Percentiles rank a stretch among this genome's conserved stretches.
phyloP scores from a whole-genome alignment of 1,140 invertebrate species.

The Procambarus virginalis region DNA sequence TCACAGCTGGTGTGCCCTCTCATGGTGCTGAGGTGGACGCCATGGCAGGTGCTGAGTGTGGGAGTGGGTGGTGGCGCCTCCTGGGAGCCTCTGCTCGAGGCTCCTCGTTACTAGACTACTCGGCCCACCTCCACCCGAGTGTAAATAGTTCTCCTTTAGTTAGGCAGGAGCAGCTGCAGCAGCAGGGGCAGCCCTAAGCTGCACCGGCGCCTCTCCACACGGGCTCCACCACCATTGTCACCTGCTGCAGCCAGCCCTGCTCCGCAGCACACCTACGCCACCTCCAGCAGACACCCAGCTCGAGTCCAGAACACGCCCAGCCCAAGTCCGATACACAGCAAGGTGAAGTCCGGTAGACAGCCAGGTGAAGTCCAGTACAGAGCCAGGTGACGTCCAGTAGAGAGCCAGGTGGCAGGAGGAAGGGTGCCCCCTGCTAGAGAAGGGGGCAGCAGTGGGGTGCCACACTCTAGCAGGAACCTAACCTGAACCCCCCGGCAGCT shows the following conservation, averaged over 20 bases:
- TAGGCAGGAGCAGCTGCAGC: neutral
- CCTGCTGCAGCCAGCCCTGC: neutral
- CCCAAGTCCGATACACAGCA: too few relatives aligned
- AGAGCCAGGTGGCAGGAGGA: too few relatives aligned
- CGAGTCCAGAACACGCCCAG: too few relatives aligned
- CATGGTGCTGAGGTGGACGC: neutral
- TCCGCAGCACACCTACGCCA: neutral
- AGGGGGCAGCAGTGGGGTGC: too few relatives aligned
- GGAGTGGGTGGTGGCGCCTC: neutral
- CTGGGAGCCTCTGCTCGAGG: neutral
- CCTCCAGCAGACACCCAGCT: too few relatives aligned
- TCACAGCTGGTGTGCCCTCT: neutral
- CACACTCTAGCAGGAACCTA: too few relatives aligned
- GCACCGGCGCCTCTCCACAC: neutral
- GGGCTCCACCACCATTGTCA: neutral
- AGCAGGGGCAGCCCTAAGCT: neutral
- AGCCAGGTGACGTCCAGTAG: too few relatives aligned
- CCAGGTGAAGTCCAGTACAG: too few relatives aligned
- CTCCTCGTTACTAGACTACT: neutral
- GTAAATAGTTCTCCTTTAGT: neutral
- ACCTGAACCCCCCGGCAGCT: too few relatives aligned
- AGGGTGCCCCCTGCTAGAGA: too few relatives aligned
- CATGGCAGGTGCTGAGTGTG: neutral
- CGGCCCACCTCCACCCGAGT: neutral
- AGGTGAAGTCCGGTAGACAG: too few relatives aligned